Evolutionary conservation across 2,113 vertebrate genomes (phyloP).

Genomic region (Crotalus horridus): DNA sequence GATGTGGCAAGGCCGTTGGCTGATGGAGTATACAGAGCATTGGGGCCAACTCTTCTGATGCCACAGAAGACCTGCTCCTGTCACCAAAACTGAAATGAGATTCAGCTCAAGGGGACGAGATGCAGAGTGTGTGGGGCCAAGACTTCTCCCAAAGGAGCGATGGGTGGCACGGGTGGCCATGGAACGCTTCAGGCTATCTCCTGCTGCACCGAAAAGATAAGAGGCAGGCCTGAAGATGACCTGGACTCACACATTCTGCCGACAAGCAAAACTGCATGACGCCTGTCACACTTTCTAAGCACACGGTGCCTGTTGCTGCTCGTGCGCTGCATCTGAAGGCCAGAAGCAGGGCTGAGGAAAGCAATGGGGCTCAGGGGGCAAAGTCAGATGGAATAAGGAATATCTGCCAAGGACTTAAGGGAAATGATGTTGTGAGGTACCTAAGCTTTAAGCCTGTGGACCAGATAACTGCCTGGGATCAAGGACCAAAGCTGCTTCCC

Average conservation of each 20-base stretch:
- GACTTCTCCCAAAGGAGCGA: background rate
- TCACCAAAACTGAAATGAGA: background rate
- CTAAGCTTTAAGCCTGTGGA: background rate
- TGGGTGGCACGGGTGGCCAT: background rate
- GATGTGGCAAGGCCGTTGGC: background rate
- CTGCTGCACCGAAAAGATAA: background rate
- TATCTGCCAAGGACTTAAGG: background rate
- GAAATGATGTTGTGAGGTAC: background rate
- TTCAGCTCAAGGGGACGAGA: background rate
- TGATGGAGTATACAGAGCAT: background rate
- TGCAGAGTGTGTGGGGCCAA: background rate
- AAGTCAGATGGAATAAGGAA: background rate
- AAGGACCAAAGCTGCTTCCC: background rate
- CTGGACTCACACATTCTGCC: no score
- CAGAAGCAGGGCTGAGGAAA: background rate
- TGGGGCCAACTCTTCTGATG: background rate
- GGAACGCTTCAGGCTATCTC: background rate
- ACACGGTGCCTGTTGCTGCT: background rate
- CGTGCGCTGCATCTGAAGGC: background rate
- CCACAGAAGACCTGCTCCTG: background rate
- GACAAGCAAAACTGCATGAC: background rate
- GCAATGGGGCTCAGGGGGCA: background rate
- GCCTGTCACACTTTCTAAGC: background rate
- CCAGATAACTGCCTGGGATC: background rate
- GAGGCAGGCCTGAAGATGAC: background rate